Evolutionary conservation across 2,888 invertebrate species (phyloP).

Genomic region (Drosophila birchii): DNA sequence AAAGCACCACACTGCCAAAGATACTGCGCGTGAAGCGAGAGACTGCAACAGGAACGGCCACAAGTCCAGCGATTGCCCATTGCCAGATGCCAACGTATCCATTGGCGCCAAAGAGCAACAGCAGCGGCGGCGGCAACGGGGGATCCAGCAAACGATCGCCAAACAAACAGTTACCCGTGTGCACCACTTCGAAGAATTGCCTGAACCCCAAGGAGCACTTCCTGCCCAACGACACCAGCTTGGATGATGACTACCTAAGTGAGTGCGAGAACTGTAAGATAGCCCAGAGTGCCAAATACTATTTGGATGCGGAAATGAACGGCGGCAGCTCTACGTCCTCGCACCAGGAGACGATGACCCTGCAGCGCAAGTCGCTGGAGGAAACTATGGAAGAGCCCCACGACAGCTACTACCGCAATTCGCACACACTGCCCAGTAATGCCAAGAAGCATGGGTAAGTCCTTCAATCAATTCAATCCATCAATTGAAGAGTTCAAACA

Average conservation of each 20-base stretch:
- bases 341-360: constrained; percentile 89
- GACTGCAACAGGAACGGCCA: constrained; percentile 11
- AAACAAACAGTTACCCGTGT: constrained; percentile 83
- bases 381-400: constrained; percentile 84
- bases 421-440: constrained; percentile 88
- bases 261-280: constrained; percentile 95
- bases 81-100: constrained; percentile 82
- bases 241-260: constrained; percentile 90
- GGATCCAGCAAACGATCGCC: constrained; percentile 53
- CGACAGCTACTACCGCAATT: constrained; percentile 87
- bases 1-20: constrained; percentile 83
- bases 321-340: constrained; percentile 79
- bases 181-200: constrained; percentile 85
- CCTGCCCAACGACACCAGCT: constrained; percentile 84
- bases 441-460: constrained; percentile 85
- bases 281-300: constrained; percentile 89
- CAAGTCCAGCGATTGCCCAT: constrained; percentile 60
- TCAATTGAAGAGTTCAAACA: not conserved
- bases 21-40: constrained; percentile 7
- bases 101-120: constrained; percentile 29
- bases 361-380: constrained; percentile 86
- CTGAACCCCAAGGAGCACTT: constrained; percentile 85
- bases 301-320: constrained; percentile 86
- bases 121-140: constrained; percentile 5
- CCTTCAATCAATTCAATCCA: no score